Percentiles rank a stretch among this genome's conserved stretches.
These are phyloP conservation scores for Turritopsis dohrnii DNA, from an alignment of 30 jellyfish, hydroid and myxozoan genomes.

Conservation along the genomic window DNA sequence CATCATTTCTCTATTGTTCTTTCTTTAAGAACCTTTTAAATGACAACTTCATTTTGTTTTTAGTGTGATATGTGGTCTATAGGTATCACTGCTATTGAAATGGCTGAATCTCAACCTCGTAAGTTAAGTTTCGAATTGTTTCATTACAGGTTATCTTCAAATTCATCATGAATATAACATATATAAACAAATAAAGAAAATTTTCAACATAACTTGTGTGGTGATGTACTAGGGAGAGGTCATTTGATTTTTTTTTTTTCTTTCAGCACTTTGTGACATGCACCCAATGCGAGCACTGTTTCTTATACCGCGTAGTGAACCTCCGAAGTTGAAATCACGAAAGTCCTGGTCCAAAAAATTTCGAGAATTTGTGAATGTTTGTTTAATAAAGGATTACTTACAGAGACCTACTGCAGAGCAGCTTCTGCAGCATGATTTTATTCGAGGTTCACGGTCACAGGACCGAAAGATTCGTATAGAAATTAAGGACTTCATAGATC, in stretches of 20 bases:
- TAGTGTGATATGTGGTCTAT: conserved; percentile 99
- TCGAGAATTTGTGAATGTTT: conserved; percentile 91
- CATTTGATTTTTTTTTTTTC: not conserved
- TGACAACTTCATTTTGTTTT: not conserved
- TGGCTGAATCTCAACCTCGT: conserved; percentile 99
- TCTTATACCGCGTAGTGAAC: conserved; percentile 97
- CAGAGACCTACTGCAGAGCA: conserved; percentile 99
- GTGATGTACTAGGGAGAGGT: not conserved
- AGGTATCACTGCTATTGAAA: conserved; percentile 97
- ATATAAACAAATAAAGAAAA: too few relatives aligned
- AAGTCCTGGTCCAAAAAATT: conserved; percentile 94
- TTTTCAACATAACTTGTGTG: too few relatives aligned
- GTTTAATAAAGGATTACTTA: conserved; percentile 86
- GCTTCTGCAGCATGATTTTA: conserved; percentile 93
- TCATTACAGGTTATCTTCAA: too few relatives aligned
- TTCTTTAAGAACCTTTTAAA: too few relatives aligned
- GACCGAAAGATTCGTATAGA: conserved; percentile 92
- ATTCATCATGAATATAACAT: too few relatives aligned
- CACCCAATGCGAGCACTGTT: conserved; percentile 99
- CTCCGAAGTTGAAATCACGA: conserved; percentile 87
- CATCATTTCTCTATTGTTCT: too few relatives aligned
- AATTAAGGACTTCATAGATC: conserved; percentile 87
- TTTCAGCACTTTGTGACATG: conserved; percentile 97
- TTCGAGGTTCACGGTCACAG: conserved; percentile 90
- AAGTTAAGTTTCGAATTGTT: not conserved